Evolutionary conservation across 2,113 vertebrate genomes (phyloP).

Genomic region (Hyaena hyaena): DNA sequence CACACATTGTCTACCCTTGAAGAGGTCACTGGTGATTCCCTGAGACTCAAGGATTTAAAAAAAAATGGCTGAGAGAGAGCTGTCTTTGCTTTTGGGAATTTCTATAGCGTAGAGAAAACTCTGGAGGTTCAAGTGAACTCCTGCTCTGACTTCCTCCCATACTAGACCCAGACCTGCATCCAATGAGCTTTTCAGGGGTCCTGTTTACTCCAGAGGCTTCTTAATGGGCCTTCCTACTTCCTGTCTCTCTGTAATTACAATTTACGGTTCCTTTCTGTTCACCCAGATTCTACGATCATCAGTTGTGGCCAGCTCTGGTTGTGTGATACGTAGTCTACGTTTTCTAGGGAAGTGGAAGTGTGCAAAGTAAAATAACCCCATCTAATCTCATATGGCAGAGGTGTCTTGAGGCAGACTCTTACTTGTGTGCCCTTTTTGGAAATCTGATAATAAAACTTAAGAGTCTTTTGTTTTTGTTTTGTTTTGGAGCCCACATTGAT

Average conservation of each 20-base stretch:
- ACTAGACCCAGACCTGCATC: not conserved
- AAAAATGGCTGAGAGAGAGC: not conserved
- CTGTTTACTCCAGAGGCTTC: not conserved
- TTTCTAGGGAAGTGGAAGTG: not conserved
- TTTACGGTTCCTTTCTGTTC: not conserved
- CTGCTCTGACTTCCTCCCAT: not conserved
- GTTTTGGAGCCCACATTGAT: not conserved
- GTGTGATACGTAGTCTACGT: fast-evolving
- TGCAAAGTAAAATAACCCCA: not conserved
- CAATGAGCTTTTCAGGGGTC: too few relatives aligned
- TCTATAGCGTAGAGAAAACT: not conserved
- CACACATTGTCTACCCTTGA: not conserved
- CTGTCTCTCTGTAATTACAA: not conserved
- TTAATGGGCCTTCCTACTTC: not conserved
- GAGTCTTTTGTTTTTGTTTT: not conserved
- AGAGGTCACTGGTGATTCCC: not conserved
- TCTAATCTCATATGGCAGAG: not conserved
- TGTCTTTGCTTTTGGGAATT: not conserved
- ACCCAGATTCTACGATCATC: not conserved
- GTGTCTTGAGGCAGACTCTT: not conserved
- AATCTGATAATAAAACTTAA: not conserved
- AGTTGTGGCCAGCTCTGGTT: too few relatives aligned
- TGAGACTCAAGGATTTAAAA: not conserved
- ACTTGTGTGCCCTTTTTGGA: not conserved
- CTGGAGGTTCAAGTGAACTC: not conserved